Percentiles rank a stretch among this genome's conserved stretches.
Evolutionary conservation across 2,113 vertebrate genomes (phyloP).

Genomic region (Thermophis baileyi): DNA sequence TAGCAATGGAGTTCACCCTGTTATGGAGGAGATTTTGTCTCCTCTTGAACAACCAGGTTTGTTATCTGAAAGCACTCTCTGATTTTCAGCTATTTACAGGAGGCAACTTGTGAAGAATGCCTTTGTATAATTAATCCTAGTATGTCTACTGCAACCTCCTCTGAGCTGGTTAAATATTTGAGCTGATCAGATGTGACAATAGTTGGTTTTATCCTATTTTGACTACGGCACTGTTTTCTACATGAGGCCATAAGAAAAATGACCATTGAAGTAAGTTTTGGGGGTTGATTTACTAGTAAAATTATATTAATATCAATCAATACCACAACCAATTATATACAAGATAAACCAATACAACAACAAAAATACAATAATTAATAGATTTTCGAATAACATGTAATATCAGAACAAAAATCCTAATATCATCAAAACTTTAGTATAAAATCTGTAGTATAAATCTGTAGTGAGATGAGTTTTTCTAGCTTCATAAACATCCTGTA

Average conservation of each 20-base stretch:
- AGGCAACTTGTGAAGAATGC: neutral
- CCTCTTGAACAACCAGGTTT: neutral
- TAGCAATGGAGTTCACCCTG: neutral
- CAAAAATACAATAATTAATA: neutral
- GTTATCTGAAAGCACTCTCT: neutral
- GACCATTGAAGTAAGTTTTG: neutral
- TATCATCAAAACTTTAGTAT: neutral
- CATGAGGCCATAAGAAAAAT: neutral
- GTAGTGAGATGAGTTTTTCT: neutral
- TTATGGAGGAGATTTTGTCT: neutral
- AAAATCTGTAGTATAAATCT: neutral
- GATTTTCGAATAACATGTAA: neutral
- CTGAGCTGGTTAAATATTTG: neutral
- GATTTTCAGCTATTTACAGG: neutral
- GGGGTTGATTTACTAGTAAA: neutral
- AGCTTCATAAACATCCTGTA: neutral
- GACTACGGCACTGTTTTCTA: neutral
- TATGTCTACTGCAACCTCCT: neutral
- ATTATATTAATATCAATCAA: neutral
- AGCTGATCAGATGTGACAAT: neutral
- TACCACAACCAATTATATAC: neutral
- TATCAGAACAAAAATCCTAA: neutral
- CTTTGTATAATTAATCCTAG: neutral
- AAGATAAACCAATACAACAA: neutral
- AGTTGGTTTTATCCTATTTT: neutral